Evolutionary conservation across 1,140 invertebrate genomes (phyloP), one percentile per base, ranked within the genome.

Genomic region (Heliothis subflexa): DNA sequence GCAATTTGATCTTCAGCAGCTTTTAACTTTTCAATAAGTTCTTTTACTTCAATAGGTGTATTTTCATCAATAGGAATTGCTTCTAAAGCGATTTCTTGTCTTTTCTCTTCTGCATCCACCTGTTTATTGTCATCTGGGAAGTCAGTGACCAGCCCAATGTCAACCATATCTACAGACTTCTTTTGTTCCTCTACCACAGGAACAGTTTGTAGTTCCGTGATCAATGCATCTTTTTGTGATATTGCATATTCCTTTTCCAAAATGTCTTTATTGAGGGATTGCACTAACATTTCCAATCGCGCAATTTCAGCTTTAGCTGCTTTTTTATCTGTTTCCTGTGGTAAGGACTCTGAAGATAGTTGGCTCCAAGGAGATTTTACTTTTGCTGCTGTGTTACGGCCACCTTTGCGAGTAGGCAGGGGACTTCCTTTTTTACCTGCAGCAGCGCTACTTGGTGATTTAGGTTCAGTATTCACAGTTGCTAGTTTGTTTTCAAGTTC

Each of bases 401-500:
- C 88, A 14, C 86, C 88, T 84, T 93, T 94, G 12, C 93, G 86
- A 47, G 81, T 81, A 21, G 89, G 88, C 40, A 91, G 78, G 50
- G 93, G 90, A 62, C 91, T 92, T 55, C 82, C 85, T 86, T 90
- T 94, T 78, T 91, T 93, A 55, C 70, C 83, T 66, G 89, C 84
- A 12, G 91, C 88, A 47, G 62, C 71, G 64, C 66, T 68, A n/a
- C 79, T 57, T 55, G 74, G 71, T 49, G 79, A 14, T 84, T 93
- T 93, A 66, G 85, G 21, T 71, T 91, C 88, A 55, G 81, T 83
- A 79, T 78, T 89, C 21, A 89, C 84, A 66, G 89, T 78, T 59
- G 88, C 81, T 7, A 96, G 82, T 83, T 96, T 95, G 86, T 95
- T 95, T 85, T 96, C 95, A 4, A 96, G 85, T 78, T 96, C 92